Conservation (phyloP, 2,888 invertebrate species). For the Linnaemya vulpina region DNA sequence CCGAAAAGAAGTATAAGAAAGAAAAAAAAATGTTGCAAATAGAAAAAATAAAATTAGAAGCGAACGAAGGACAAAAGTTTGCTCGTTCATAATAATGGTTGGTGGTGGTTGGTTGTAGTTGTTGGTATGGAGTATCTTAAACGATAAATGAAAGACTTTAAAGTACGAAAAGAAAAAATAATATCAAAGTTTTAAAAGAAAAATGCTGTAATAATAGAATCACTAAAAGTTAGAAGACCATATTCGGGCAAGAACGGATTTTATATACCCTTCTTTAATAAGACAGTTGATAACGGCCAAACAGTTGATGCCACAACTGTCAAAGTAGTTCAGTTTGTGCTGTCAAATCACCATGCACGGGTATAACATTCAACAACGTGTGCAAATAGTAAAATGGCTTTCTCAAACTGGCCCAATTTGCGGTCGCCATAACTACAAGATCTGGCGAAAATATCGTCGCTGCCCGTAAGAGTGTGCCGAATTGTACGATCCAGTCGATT, state of each 20-base stretch:
- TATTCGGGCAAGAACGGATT: neutral
- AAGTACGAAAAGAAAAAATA: slow-evolving; percentile 33
- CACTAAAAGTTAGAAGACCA: neutral
- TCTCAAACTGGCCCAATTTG: no score
- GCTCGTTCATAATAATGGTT: slow-evolving; percentile 15
- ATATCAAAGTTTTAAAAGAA: slow-evolving; percentile 46
- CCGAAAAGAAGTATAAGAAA: slow-evolving; percentile 9
- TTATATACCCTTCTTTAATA: neutral
- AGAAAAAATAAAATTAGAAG: slow-evolving; percentile 59
- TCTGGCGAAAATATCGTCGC: no score
- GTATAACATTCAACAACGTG: no score
- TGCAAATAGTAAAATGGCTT: no score
- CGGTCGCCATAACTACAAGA: no score
- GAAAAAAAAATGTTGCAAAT: slow-evolving; percentile 52
- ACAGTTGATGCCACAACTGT: no score
- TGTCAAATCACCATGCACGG: no score
- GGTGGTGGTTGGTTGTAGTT: slow-evolving; percentile 30
- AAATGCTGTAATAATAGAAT: slow-evolving; percentile 44
- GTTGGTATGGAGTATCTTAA: slow-evolving; percentile 56
- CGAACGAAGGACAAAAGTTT: slow-evolving; percentile 55
- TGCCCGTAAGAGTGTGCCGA: no score
- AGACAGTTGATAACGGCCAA: no score
- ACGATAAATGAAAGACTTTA: slow-evolving; percentile 61
- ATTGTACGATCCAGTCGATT: no score
- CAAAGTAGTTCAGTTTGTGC: no score